Percentiles rank a stretch among this genome's conserved stretches.
These are phyloP conservation scores for Lordiphosa andalusiaca DNA, from an alignment of 2,888 invertebrate species.

Conservation along the genomic window DNA sequence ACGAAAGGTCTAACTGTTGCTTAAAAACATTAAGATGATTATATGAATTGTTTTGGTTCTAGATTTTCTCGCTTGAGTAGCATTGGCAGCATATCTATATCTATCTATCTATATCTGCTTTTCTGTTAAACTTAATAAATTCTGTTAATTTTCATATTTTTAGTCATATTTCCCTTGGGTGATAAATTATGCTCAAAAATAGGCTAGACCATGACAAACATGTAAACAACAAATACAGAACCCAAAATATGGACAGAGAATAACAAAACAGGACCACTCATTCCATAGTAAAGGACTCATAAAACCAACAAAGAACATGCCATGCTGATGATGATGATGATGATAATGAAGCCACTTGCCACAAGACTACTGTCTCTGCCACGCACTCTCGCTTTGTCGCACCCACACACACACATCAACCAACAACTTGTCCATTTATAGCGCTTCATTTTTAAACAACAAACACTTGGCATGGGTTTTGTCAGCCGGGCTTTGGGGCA, in stretches of 20 bases:
- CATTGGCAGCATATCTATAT: too few species aligned
- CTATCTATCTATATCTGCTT: too few species aligned
- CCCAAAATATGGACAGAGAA: constrained; percentile 47
- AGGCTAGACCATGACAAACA: too few species aligned
- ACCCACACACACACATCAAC: constrained; percentile 4
- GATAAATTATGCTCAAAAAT: too few species aligned
- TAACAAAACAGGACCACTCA: background rate
- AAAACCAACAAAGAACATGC: constrained; percentile 27
- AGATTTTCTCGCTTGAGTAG: too few species aligned
- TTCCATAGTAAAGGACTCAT: constrained; percentile 28
- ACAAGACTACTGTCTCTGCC: constrained; percentile 29
- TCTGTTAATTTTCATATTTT: too few species aligned
- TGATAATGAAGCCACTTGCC: constrained; percentile 53
- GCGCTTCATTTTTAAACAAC: constrained; percentile 39
- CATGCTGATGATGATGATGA: constrained; percentile 23
- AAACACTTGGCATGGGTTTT: constrained; percentile 50
- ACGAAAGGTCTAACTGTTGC: too few species aligned
- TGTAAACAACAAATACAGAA: constrained; percentile 27
- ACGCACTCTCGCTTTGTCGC: too few species aligned
- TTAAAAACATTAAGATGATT: too few species aligned
- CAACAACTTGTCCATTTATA: constrained; percentile 56
- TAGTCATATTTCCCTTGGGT: too few species aligned
- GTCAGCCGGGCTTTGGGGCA: constrained; percentile 24
- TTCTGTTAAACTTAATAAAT: too few species aligned
- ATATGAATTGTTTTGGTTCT: too few species aligned